Base-by-base conservation (phyloP, 2,888 invertebrate species). In the Flexamia atlantica region DNA sequence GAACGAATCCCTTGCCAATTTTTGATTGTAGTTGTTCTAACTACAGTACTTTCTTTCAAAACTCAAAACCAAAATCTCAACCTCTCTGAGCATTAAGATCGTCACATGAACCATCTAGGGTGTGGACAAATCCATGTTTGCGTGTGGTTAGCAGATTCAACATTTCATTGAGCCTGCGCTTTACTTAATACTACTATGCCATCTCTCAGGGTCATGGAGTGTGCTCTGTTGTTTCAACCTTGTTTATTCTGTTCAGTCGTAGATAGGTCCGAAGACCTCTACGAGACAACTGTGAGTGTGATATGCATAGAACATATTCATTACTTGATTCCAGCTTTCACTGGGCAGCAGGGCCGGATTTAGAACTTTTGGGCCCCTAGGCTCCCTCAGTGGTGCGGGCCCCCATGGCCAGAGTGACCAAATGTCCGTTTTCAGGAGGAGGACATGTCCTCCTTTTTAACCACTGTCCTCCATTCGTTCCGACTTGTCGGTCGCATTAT, bases 161-260 rank as follows among this genome's bases (percentile, higher is more conserved):
- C 20, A 53, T 53, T 53, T 23, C 20, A 53, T 53, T 53, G 53
- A 53, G 53, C 53, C 53, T 53, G 53, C 53, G 20, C 20, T 53
- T 7, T 1, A 14, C 3, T 9, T 23, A 53, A 53, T 53, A 53
- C 20, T n/a, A 20, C 46, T 17, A 46, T 14, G 12, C 20, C 53
- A 23, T 23, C 53, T 53, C 23, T 10, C 4, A 53, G 53, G 53
- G 28, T 64, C 50, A 50, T n/a, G 64, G 17, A 30, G 28, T 64
- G 64, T 64, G 30, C 64, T 64, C 64, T 64, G 64, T 30, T 64
- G 64, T 64, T 64, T 64, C 64, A n/a, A 64, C 64, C 30, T 64
- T 64, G 64, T 64, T 64, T 28, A 64, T 28, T 64, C 64, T 64
- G 28, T 28, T 64, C 64, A 64, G 64, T 30, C 28, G 64, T 64